phyloP scores from a whole-genome alignment of 35 echinoderm and acorn worm species.

The Anneissia japonica region DNA sequence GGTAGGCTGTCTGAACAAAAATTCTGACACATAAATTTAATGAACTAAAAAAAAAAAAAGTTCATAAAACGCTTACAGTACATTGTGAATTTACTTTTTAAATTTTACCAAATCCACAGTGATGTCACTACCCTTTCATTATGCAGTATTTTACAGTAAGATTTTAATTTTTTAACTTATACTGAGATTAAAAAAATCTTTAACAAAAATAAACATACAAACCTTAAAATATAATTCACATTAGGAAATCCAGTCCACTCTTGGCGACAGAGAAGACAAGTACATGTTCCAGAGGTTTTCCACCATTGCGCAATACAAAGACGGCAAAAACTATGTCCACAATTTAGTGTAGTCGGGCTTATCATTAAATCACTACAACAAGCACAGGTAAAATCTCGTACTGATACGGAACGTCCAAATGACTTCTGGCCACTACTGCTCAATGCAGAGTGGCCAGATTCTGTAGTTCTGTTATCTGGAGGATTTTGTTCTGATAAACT shows the following conservation, averaged over 20 bases:
- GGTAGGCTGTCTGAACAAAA: too few relatives aligned
- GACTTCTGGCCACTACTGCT: neutral
- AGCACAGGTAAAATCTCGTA: conserved; percentile 65
- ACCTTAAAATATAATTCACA: conserved; percentile 94
- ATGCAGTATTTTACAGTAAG: too few relatives aligned
- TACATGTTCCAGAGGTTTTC: conserved; percentile 67
- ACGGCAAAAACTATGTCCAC: conserved; percentile 89
- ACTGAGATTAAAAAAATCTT: too few relatives aligned
- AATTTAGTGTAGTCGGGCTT: conserved; percentile 87
- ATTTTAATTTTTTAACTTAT: too few relatives aligned
- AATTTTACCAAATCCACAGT: too few relatives aligned
- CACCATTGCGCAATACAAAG: conserved; percentile 93
- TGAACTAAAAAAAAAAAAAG: too few relatives aligned
- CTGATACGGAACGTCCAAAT: conserved; percentile 17
- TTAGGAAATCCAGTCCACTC: conserved; percentile 86
- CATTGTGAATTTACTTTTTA: too few relatives aligned
- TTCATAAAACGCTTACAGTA: too few relatives aligned
- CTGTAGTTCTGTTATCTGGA: neutral
- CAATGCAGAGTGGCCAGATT: neutral
- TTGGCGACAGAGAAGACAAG: conserved; percentile 85
- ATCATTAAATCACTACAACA: conserved; percentile 98
- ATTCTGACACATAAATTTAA: too few relatives aligned
- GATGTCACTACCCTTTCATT: too few relatives aligned
- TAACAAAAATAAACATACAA: neutral
- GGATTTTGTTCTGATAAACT: neutral